phyloP scores from a whole-genome alignment of 2,797 vertebrate genomes.

The Vespertilio murinus region DNA sequence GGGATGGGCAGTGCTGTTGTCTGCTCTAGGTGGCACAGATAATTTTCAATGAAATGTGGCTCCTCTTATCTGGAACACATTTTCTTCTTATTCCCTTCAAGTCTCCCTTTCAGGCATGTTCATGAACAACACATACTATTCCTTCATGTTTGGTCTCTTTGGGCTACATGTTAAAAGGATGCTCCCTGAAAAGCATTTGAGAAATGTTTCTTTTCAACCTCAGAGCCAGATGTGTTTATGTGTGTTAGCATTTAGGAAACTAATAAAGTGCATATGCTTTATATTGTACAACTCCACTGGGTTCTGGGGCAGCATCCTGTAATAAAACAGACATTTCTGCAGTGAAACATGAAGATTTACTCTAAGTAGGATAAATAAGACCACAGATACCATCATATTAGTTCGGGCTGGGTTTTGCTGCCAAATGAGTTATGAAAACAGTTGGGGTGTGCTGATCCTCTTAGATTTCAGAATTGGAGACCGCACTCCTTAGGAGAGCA shows the following conservation, averaged over 20 bases:
- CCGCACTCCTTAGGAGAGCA: not conserved
- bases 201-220: not conserved
- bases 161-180: not conserved
- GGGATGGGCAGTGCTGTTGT: not conserved
- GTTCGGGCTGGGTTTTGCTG: not conserved
- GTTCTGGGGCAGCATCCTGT: not conserved
- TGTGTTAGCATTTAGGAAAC: not conserved
- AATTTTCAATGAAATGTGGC: fast-evolving
- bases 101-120: not conserved
- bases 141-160: not conserved
- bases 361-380: not conserved
- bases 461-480: not conserved
- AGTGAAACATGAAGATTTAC: not conserved
- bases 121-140: not conserved
- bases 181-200: not conserved
- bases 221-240: not conserved
- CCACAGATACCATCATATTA: not conserved
- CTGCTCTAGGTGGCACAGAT: not conserved
- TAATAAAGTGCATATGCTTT: not conserved
- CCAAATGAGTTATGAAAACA: not conserved
- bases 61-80: not conserved
- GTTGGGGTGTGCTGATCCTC: not conserved
- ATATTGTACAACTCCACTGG: not conserved
- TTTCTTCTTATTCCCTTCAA: not conserved
- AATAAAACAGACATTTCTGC: not conserved